Conservation (phyloP, 2,888 invertebrate species). For the Synanthedon vespiformis region DNA sequence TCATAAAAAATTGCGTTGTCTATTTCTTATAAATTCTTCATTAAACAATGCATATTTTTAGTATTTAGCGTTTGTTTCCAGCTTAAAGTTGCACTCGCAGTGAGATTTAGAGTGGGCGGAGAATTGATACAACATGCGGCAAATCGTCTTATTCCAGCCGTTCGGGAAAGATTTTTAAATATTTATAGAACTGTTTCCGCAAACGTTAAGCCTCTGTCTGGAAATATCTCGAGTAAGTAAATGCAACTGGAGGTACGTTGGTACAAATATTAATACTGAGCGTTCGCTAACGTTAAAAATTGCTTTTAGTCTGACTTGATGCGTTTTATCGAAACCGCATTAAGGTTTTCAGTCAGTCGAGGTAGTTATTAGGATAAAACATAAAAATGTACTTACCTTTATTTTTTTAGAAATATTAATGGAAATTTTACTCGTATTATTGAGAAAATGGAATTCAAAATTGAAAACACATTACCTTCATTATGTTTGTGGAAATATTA, state of each 20-base stretch:
- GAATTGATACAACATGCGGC: constrained; percentile 5
- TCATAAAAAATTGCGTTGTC: no score
- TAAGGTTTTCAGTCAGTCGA: not conserved
- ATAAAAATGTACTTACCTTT: no score
- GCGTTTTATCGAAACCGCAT: not conserved
- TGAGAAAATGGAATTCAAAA: no score
- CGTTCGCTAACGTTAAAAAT: constrained; percentile 7
- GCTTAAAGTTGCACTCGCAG: not conserved
- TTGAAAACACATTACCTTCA: no score
- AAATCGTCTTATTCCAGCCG: constrained; percentile 25
- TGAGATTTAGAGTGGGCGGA: not conserved
- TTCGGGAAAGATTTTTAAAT: constrained; percentile 27
- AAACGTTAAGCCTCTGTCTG: constrained; percentile 24
- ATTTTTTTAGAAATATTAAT: no score
- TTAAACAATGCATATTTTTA: no score
- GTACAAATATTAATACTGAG: constrained; percentile 8
- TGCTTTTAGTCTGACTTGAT: constrained; percentile 6
- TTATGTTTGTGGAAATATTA: no score
- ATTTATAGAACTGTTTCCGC: constrained; percentile 30
- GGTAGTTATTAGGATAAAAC: not conserved
- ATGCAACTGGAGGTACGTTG: constrained; percentile 3
- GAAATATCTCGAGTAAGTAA: constrained; percentile 17
- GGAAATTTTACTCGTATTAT: no score
- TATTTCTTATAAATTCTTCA: no score
- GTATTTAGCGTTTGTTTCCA: no score